Base-by-base conservation (phyloP, 1,140 invertebrate genomes). In the Conus ventricosus region DNA sequence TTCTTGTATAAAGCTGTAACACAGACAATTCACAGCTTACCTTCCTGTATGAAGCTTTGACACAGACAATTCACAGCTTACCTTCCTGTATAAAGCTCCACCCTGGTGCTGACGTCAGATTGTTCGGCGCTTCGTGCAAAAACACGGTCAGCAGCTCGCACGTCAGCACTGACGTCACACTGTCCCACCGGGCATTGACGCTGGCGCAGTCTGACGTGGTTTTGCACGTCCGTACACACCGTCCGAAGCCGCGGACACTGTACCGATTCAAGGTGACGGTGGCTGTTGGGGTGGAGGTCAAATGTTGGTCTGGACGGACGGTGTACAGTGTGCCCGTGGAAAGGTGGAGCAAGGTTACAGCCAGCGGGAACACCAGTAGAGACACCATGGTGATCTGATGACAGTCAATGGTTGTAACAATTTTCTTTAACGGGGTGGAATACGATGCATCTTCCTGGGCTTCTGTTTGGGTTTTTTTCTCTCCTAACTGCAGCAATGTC, bases 171-270 rank as follows among this genome's bases (percentile, higher is more conserved):
- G 54, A 55, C 57, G 54, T 84, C 82, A 6, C 54, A 57, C 82
- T 25, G 82, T 84, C 23, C 54, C 82, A 63, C n/a, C 15, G 17
- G n/a, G 25, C 82, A 25, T 84, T 84, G 54, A 84, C 57, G 54
- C 54, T 84, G 57, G 8, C n/a, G 53, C 54, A 57, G 7, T 8
- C 57, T n/a, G 54, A 53, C 51, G n/a, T 63, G 10, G 10, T 13
- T 84, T 63, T 84, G 23, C 57, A 57, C 8, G 6, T 23, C 51
- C 1, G 15, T 13, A 23, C 51, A 57, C 54, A 84, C 7, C 57
- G 57, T 25, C 7, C 54, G 5, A n/a, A 20, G 17, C 54, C 20
- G 6, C n/a, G 23, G 23, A 6, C 13, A 8, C 54, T 25, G 15
- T 63, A 20, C 25, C 15, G 17, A 7, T 84, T 84, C 53, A 57